Conservation (phyloP, 92 coral and sea anemone species). For the Parazoanthus atlanticus region DNA sequence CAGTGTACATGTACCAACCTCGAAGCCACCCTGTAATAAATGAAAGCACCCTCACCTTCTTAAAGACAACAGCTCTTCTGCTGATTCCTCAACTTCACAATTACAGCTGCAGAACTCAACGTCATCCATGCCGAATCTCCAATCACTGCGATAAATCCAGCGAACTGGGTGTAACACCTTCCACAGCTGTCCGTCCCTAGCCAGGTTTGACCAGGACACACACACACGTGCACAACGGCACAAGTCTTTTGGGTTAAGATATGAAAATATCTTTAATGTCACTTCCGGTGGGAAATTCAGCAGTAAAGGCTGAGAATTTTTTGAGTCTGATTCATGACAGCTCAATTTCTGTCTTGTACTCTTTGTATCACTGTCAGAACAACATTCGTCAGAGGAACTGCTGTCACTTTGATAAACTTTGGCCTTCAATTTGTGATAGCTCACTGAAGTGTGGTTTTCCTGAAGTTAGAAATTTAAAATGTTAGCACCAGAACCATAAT, state of each 20-base stretch:
- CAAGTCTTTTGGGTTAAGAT: slow-evolving; percentile 89
- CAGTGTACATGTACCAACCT: too few relatives aligned
- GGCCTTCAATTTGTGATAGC: neutral
- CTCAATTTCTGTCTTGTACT: neutral
- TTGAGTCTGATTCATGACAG: neutral
- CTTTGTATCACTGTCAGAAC: slow-evolving; percentile 43
- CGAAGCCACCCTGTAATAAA: neutral
- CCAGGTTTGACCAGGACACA: slow-evolving; percentile 74
- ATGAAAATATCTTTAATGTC: slow-evolving; percentile 78
- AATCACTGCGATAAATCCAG: slow-evolving; percentile 91
- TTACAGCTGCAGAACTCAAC: slow-evolving; percentile 80
- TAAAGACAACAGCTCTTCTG: slow-evolving; percentile 17
- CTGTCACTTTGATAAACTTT: slow-evolving; percentile 5
- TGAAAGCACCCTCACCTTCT: slow-evolving; percentile 37
- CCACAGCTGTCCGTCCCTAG: slow-evolving; percentile 90
- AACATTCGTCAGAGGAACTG: slow-evolving; percentile 59
- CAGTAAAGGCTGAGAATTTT: slow-evolving; percentile 51
- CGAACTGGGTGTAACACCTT: slow-evolving; percentile 89
- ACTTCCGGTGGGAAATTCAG: slow-evolving; percentile 78
- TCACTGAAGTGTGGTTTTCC: slow-evolving; percentile 11
- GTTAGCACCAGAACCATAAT: neutral
- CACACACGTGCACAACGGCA: slow-evolving; percentile 86
- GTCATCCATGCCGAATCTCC: slow-evolving; percentile 77
- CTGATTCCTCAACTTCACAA: slow-evolving; percentile 57
- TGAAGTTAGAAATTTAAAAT: neutral